Conservation (phyloP, 2,797 vertebrate genomes). For the Luscinia megarhynchos region DNA sequence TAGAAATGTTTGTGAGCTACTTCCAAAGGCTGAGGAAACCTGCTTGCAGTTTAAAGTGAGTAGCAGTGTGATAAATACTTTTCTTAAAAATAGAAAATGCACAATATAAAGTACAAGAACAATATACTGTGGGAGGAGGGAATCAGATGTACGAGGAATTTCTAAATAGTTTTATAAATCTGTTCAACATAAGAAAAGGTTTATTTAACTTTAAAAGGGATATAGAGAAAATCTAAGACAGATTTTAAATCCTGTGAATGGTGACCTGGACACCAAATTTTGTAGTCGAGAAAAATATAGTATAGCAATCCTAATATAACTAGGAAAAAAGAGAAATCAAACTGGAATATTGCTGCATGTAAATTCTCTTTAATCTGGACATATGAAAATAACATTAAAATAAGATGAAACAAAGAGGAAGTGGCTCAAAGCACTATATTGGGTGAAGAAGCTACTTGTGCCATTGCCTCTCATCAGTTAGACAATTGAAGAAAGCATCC, state of each 20-base stretch:
- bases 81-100: not conserved
- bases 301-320: not conserved
- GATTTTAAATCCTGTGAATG: not conserved
- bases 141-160: not conserved
- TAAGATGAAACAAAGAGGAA: not conserved
- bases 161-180: not conserved
- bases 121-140: not conserved
- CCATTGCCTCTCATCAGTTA: not conserved
- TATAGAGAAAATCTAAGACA: not conserved
- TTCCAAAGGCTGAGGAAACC: not conserved
- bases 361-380: not conserved
- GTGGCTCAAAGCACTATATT: not conserved
- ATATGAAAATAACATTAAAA: not conserved
- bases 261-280: not conserved
- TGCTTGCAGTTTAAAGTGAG: not conserved
- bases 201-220: not conserved
- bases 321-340: not conserved
- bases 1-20: not conserved
- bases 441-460: not conserved
- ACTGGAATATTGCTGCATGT: not conserved
- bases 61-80: not conserved
- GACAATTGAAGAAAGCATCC: not conserved
- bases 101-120: not conserved
- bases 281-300: not conserved
- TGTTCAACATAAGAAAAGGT: not conserved